These are phyloP conservation scores for Rhinophrynus dorsalis DNA, from an alignment of 2,797 vertebrate genomes.

Conservation along the genomic window DNA sequence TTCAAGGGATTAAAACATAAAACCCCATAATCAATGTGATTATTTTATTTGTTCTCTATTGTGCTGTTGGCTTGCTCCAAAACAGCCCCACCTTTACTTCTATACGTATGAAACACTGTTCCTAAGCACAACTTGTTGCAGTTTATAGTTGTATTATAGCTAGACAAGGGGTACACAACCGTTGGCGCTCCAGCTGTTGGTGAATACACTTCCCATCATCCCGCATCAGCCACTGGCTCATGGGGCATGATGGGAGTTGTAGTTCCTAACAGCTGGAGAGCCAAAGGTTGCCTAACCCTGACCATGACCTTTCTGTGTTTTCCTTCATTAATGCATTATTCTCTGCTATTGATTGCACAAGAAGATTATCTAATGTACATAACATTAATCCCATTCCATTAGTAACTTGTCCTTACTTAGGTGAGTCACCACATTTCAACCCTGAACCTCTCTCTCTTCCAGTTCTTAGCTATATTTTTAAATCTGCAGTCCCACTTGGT, in stretches of 20 bases:
- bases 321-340: not conserved
- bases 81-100: too few species aligned
- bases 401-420: conserved; percentile 21
- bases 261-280: too few species aligned
- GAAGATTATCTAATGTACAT: not conserved
- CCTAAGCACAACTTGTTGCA: not conserved
- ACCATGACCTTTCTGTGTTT: not conserved
- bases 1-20: too few species aligned
- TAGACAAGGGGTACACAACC: not conserved
- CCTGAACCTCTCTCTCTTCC: too few species aligned
- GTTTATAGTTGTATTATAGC: not conserved
- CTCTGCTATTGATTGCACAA: not conserved
- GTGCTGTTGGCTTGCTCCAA: too few species aligned
- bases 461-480: too few species aligned
- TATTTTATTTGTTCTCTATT: too few species aligned
- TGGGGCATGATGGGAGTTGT: too few species aligned
- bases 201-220: not conserved
- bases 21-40: not conserved
- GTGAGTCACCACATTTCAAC: conserved; percentile 20
- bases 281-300: too few species aligned
- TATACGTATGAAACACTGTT: not conserved
- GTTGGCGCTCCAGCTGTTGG: too few species aligned
- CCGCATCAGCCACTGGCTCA: too few species aligned
- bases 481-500: not conserved
- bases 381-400: conserved; percentile 12